Conservation (phyloP, 2,797 vertebrate genomes). For the Tachyglossus aculeatus region DNA sequence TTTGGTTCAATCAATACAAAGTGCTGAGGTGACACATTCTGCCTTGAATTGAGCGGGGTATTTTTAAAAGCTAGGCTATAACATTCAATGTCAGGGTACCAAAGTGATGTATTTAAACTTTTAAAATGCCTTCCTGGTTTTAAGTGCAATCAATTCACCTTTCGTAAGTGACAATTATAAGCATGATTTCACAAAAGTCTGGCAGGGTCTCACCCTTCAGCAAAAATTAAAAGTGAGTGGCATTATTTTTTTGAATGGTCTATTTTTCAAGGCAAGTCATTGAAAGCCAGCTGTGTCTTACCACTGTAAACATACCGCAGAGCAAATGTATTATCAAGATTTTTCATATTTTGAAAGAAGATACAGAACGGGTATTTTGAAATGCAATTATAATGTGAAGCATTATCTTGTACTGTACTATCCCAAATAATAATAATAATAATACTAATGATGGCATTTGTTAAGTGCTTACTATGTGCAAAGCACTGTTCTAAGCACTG, state of each 20-base stretch:
- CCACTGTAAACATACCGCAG: not conserved
- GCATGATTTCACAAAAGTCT: slow-evolving; percentile 35
- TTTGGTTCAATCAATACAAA: slow-evolving; percentile 35
- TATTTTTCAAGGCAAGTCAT: not conserved
- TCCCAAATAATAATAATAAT: no score
- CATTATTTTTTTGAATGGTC: not conserved
- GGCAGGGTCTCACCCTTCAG: slow-evolving; percentile 14
- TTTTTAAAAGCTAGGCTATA: slow-evolving; percentile 18
- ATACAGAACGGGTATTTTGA: not conserved
- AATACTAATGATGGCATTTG: no score
- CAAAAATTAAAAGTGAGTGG: not conserved
- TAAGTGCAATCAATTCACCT: slow-evolving; percentile 39
- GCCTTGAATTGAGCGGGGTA: slow-evolving; percentile 18
- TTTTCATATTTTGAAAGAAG: not conserved
- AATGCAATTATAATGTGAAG: no score
- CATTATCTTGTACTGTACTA: no score
- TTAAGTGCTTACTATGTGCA: no score
- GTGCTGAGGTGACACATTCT: slow-evolving; percentile 25
- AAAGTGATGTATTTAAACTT: slow-evolving; percentile 30
- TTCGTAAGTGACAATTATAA: slow-evolving; percentile 29
- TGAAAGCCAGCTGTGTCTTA: not conserved
- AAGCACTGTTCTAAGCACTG: no score
- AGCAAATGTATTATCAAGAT: not conserved
- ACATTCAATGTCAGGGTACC: slow-evolving; percentile 25
- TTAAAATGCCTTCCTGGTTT: slow-evolving; percentile 30